phyloP scores from a whole-genome alignment of 2,113 vertebrate genomes.

The Plotosus lineatus region DNA sequence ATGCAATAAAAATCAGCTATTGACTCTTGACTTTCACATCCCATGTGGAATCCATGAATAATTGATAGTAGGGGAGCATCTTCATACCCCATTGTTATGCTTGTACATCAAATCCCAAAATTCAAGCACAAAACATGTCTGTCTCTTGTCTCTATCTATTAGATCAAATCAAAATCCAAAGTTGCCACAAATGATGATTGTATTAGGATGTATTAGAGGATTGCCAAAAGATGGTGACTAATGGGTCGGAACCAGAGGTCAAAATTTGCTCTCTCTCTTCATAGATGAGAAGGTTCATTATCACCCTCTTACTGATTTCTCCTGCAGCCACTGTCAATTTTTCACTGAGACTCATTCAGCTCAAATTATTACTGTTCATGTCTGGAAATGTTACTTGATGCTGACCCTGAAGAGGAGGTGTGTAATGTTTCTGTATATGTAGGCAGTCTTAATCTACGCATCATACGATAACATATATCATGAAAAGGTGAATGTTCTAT shows the following conservation, averaged over 20 bases:
- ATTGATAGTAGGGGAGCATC: conserved; percentile 36
- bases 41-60: conserved; percentile 44
- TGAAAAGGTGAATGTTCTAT: neutral
- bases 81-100: conserved; percentile 41
- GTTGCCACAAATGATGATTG: conserved; percentile 13
- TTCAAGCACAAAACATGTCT: neutral
- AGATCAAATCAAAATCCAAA: conserved; percentile 16
- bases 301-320: conserved; percentile 21
- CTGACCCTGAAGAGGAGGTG: conserved; percentile 10
- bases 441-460: neutral
- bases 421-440: neutral
- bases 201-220: neutral
- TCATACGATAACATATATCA: conserved; percentile 6
- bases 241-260: too few species aligned
- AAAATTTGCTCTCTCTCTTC: neutral
- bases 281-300: conserved; percentile 14
- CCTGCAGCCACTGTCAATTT: conserved; percentile 1
- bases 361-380: conserved; percentile 16
- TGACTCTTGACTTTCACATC: conserved; percentile 52
- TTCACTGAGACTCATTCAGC: conserved; percentile 5
- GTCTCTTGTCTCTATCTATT: conserved; percentile 9
- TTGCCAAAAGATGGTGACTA: neutral
- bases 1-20: conserved; percentile 50
- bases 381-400: neutral
- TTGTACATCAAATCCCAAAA: conserved; percentile 27